phyloP scores from a whole-genome alignment of 1,140 invertebrate genomes.

The Euwallacea fornicatus region DNA sequence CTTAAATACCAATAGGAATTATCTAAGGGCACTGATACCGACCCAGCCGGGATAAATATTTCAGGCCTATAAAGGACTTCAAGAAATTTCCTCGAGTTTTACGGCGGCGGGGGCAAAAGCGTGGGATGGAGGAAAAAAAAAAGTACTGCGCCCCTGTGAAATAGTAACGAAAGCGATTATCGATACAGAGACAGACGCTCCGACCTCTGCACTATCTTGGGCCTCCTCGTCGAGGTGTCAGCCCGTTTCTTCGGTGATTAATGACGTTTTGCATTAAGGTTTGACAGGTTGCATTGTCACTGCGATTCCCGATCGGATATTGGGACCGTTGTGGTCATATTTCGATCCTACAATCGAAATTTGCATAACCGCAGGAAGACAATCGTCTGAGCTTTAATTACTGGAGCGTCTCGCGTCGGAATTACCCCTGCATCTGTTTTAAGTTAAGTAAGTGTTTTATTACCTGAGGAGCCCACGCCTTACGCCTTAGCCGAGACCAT shows the following conservation, averaged over 20 bases:
- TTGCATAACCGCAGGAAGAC: too few species aligned
- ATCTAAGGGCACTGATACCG: neutral
- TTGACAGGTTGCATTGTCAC: conserved; percentile 43
- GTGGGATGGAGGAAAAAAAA: too few species aligned
- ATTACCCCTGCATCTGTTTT: conserved; percentile 31
- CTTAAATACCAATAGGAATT: neutral
- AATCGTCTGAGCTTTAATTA: too few species aligned
- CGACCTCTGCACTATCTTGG: conserved; percentile 35
- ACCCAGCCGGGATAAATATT: too few species aligned
- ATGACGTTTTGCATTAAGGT: conserved; percentile 42
- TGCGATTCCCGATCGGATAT: conserved; percentile 27
- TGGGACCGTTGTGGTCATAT: neutral
- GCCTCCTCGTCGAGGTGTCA: conserved; percentile 36
- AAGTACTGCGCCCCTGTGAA: neutral
- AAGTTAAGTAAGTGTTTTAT: conserved; percentile 39
- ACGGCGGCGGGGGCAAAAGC: too few species aligned
- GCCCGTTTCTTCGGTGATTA: conserved; percentile 38
- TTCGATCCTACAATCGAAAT: too few species aligned
- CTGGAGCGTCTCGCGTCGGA: too few species aligned
- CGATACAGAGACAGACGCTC: conserved; percentile 11
- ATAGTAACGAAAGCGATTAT: conserved; percentile 12
- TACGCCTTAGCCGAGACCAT: conserved; percentile 27
- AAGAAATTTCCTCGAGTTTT: too few species aligned
- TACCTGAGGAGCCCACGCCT: conserved; percentile 35
- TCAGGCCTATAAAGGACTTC: too few species aligned